A percentile compares a stretch with the other conserved stretches of the same genome.
These are phyloP conservation scores for Tribolium castaneum DNA, from an alignment of 1,140 invertebrate genomes.

Conservation along the genomic window DNA sequence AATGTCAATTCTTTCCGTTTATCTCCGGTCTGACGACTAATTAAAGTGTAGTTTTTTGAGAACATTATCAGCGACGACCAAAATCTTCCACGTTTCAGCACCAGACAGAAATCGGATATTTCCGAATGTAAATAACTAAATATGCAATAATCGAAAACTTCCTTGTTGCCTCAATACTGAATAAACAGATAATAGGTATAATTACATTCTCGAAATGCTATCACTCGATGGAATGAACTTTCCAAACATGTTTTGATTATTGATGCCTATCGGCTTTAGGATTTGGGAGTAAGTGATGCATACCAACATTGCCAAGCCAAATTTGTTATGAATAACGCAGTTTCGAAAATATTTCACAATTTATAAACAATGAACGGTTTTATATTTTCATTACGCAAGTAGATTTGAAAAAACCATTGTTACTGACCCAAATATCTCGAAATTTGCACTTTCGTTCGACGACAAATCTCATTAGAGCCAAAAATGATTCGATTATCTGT, in stretches of 20 bases:
- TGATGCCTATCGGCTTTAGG: background rate
- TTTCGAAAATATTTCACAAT: conserved; percentile 10
- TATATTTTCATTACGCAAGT: background rate
- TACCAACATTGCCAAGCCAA: background rate
- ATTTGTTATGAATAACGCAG: conserved; percentile 7
- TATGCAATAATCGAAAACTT: background rate
- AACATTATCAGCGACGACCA: background rate
- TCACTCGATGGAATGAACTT: background rate
- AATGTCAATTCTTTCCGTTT: background rate
- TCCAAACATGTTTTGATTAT: background rate
- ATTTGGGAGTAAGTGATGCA: background rate
- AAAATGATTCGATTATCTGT: conserved; percentile 13
- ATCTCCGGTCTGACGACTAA: background rate
- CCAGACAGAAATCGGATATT: background rate
- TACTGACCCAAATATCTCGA: background rate
- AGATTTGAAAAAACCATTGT: background rate
- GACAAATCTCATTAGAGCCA: background rate
- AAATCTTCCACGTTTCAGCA: background rate
- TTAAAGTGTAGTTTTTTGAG: background rate
- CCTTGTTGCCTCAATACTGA: background rate
- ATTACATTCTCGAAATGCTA: background rate
- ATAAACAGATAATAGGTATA: background rate
- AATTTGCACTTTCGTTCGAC: background rate
- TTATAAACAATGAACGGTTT: conserved; percentile 12
- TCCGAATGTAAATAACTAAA: background rate